Evolutionary conservation across 2,113 vertebrate genomes (phyloP).

Genomic region (Calcarius ornatus): DNA sequence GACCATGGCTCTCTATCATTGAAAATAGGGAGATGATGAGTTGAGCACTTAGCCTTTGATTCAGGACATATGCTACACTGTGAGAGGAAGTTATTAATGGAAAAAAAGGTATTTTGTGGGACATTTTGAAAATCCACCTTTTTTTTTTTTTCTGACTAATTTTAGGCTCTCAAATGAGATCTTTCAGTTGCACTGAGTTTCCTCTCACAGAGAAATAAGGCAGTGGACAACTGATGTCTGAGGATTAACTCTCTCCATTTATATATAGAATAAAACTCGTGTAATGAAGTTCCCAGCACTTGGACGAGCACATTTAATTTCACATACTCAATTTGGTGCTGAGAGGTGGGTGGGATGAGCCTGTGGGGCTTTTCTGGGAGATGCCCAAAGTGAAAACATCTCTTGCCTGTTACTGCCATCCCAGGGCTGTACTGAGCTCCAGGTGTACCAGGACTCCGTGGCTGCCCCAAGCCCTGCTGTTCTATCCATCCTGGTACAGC

Average conservation of each 20-base stretch:
- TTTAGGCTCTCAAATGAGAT: not conserved
- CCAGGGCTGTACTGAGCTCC: not conserved
- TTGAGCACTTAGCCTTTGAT: not conserved
- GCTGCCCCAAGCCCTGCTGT: not conserved
- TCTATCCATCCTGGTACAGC: not conserved
- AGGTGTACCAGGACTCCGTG: fast-evolving
- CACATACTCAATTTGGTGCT: not conserved
- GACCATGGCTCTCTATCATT: not conserved
- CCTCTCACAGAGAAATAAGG: not conserved
- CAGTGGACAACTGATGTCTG: not conserved
- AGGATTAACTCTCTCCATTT: not conserved
- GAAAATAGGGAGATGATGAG: not conserved
- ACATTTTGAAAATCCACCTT: not conserved
- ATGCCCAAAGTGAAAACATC: not conserved
- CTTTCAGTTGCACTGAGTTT: not conserved
- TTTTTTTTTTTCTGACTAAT: not conserved
- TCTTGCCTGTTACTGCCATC: not conserved
- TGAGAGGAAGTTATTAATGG: not conserved
- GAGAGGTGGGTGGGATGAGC: not conserved
- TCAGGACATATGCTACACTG: not conserved
- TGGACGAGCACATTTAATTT: not conserved
- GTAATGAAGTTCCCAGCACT: not conserved
- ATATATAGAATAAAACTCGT: not conserved
- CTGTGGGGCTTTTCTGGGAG: not conserved
- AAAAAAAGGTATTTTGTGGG: not conserved